These are phyloP conservation scores for Therioaphis trifolii DNA, from an alignment of 2,888 invertebrate species.

Conservation along the genomic window DNA sequence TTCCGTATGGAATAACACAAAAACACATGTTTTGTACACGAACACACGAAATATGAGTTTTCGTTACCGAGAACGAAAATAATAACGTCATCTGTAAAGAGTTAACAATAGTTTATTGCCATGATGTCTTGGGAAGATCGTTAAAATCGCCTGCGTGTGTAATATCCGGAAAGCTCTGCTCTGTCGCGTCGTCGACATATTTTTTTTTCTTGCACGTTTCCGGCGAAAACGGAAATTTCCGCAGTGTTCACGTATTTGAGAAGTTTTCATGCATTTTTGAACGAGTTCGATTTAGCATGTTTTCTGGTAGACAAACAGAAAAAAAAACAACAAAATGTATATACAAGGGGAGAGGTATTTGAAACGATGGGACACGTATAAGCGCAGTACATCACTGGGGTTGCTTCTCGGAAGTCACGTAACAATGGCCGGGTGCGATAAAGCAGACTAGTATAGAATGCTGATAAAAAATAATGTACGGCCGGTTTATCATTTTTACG, in stretches of 20 bases:
- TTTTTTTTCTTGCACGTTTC: constrained; percentile 26
- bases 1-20: too few relatives aligned
- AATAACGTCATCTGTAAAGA: constrained; percentile 47
- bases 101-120: constrained; percentile 55
- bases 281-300: constrained; percentile 41
- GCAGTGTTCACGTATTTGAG: constrained; percentile 1
- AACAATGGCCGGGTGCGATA: constrained; percentile 58
- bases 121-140: constrained; percentile 19
- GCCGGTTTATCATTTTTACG: constrained; percentile 61
- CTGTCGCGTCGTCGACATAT: constrained; percentile 4
- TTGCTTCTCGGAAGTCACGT: constrained; percentile 54
- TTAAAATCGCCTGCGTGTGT: constrained; percentile 48
- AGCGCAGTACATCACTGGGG: constrained; percentile 55
- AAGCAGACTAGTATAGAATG: constrained; percentile 49
- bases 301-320: constrained; percentile 38
- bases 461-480: constrained; percentile 61
- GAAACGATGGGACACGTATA: constrained; percentile 52
- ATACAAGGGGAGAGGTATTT: neutral
- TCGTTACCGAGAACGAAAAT: constrained; percentile 6
- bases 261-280: constrained; percentile 58
- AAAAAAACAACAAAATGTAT: neutral
- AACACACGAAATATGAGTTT: neutral
- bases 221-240: constrained; percentile 35
- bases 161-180: constrained; percentile 47
- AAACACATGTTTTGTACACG: constrained; percentile 15